Conservation (phyloP, 2,888 invertebrate species). For the Gymnoscelis rufifasciata region DNA sequence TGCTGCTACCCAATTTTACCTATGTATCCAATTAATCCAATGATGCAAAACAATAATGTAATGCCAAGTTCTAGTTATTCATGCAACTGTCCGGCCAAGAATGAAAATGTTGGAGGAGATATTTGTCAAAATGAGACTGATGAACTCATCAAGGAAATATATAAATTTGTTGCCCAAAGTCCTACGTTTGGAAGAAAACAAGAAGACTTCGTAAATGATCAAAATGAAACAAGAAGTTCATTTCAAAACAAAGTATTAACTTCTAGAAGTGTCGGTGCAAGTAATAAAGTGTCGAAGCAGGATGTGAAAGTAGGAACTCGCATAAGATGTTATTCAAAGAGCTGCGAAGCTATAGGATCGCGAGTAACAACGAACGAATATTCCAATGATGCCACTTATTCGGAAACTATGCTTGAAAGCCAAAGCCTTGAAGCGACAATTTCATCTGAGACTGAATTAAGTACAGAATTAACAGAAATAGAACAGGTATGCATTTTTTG, state of each 20-base stretch:
- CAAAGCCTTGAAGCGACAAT: conserved; percentile 47
- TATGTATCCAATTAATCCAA: conserved; percentile 57
- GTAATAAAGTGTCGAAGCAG: conserved; percentile 43
- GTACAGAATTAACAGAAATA: conserved; percentile 31
- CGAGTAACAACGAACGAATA: conserved; percentile 39
- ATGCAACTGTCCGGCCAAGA: conserved; percentile 44
- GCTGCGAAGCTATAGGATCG: conserved; percentile 64
- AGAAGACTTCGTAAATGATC: conserved; percentile 3
- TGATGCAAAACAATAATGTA: conserved; percentile 55
- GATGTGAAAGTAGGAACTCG: conserved; percentile 60
- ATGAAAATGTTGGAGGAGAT: conserved; percentile 35
- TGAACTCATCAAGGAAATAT: conserved; percentile 65
- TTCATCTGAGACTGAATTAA: conserved; percentile 46
- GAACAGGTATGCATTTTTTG: conserved; percentile 39
- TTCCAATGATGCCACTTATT: conserved; percentile 48
- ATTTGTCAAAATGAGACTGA: conserved; percentile 49
- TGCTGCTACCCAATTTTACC: conserved; percentile 64
- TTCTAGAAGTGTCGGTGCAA: conserved; percentile 51
- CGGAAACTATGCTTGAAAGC: conserved; percentile 60
- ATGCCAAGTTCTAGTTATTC: conserved; percentile 52
- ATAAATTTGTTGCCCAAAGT: conserved; percentile 58
- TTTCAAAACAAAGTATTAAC: conserved; percentile 35
- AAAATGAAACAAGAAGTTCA: conserved; percentile 15
- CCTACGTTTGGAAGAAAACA: conserved; percentile 34
- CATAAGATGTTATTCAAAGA: conserved; percentile 58